Base-by-base conservation (phyloP, 2,797 vertebrate genomes). In the Lindbergichthys nudifrons region DNA sequence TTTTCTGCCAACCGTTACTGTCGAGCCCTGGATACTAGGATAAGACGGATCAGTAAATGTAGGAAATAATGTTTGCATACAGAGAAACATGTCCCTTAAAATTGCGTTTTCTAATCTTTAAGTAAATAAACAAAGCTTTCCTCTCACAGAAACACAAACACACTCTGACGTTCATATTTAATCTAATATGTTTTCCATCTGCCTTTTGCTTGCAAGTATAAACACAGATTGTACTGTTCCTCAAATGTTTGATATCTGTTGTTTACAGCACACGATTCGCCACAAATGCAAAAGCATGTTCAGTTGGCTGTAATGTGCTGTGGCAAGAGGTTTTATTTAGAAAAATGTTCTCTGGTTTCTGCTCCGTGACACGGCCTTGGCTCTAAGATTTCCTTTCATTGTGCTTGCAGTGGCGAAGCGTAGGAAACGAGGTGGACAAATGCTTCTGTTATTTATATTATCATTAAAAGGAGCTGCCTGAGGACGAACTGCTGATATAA, bases 371-470 rank as follows among this genome's bases (percentile, higher is more conserved):
- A 15, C 4, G 15, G 8, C 59, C 36, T 71, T 63, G 45, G 43
- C 58, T 19, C 43, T 67, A 26, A 56, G 18, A 61, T 77, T 87
- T 62, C 80, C 72, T 80, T 50, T 82, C 78, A 72, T 73, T 61
- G 53, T 60, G 51, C 39, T 64, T 62, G 10, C 42, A 69, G 26
- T 67, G 52, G 23, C 7, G 41, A 57, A 70, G 30, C 7, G 30
- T 3, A 13, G 12, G 39, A 47, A 64, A 65, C n/a, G 32, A 36
- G 23, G 45, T 39, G 65, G 73, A 85, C 54, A 59, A 67, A 19
- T 36, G 30, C 4, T 66, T 5, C 46, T 50, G 57, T 51, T 56
- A 0, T 26, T 68, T 16, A 36, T 39, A 4, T 65, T 15, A 70
- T 73, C 13, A 52, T 11, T 75, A 3, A 58, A 36, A 23, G 16